Evolutionary conservation across 2,113 vertebrate genomes (phyloP).

Genomic region (Hyaena hyaena): DNA sequence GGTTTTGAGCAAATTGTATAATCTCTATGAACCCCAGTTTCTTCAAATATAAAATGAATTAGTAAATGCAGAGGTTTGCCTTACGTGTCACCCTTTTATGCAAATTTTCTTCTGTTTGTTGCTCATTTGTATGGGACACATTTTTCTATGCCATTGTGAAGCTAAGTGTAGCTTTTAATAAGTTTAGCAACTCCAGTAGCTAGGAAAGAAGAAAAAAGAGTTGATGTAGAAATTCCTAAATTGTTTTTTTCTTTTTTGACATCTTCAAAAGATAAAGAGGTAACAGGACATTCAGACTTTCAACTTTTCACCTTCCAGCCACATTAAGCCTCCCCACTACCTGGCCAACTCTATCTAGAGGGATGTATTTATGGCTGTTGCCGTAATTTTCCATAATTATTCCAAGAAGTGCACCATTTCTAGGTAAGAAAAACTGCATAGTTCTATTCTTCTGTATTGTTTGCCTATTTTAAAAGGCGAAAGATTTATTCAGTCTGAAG

Average conservation of each 20-base stretch:
- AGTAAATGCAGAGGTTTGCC: neutral
- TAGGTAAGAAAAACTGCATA: slow-evolving; percentile 12
- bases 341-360: neutral
- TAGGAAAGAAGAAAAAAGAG: neutral
- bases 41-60: slow-evolving; percentile 2
- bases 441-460: neutral
- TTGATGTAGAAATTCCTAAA: neutral
- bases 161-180: neutral
- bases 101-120: neutral
- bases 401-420: neutral
- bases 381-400: neutral
- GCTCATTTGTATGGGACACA: neutral
- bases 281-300: neutral
- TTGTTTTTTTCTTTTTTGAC: neutral
- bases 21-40: neutral
- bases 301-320: neutral
- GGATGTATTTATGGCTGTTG: neutral
- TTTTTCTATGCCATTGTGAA: neutral
- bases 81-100: neutral
- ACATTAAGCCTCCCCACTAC: neutral
- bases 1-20: neutral
- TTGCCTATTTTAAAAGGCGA: neutral
- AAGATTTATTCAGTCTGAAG: no score
- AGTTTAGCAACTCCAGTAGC: neutral
- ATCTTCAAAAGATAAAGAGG: neutral